Percentiles rank a stretch among this genome's conserved stretches.
phyloP scores from a whole-genome alignment of 1,140 invertebrate species.

The Holotrichia oblita region DNA sequence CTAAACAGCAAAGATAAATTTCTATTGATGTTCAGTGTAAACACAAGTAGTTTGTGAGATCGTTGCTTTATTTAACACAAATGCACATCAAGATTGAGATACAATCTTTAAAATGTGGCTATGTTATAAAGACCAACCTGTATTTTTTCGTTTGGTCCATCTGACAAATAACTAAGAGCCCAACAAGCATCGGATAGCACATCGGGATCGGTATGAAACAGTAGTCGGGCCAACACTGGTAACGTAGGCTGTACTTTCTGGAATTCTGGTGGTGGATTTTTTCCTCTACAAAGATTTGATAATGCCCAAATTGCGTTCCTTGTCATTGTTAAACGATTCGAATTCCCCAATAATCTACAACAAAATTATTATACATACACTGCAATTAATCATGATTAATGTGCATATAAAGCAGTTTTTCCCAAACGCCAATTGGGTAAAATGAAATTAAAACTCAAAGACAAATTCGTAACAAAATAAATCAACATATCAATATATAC shows the following conservation, averaged over 20 bases:
- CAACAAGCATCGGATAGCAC: constrained; percentile 96
- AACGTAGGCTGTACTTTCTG: constrained; percentile 84
- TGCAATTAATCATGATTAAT: no score
- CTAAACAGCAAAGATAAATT: constrained; percentile 63
- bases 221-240: constrained; percentile 84
- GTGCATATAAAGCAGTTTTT: no score
- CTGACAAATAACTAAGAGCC: constrained; percentile 93
- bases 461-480: no score
- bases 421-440: no score
- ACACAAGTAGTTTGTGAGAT: neutral
- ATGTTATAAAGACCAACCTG: constrained; percentile 66
- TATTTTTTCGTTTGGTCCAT: constrained; percentile 98
- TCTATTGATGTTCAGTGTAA: neutral
- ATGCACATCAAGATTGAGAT: no score
- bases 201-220: constrained; percentile 91
- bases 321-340: constrained; percentile 87
- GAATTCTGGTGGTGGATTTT: constrained; percentile 96
- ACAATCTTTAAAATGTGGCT: no score
- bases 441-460: no score
- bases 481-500: no score
- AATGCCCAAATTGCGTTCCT: constrained; percentile 98
- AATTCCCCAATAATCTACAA: constrained; percentile 81
- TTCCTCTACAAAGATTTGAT: constrained; percentile 95
- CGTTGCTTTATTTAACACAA: neutral
- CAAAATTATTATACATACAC: constrained; percentile 66